Base-by-base conservation (phyloP, 2,888 invertebrate genomes). In the Apeira syringaria region DNA sequence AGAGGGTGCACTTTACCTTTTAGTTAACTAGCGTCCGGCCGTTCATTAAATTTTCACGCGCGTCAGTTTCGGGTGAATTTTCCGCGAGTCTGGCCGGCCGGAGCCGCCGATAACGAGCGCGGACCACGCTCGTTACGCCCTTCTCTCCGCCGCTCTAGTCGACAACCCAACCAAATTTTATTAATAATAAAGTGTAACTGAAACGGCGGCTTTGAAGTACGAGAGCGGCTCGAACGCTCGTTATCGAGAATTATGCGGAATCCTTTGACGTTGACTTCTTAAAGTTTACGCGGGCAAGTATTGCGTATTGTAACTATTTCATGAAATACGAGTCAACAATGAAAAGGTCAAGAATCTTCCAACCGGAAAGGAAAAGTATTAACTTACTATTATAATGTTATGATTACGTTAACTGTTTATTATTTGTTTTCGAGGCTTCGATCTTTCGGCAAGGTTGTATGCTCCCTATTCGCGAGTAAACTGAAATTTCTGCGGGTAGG, bases 41-140 rank as follows among this genome's bases (percentile, higher is more conserved):
- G 89, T 89, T 89, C 89, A 89, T 89, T 89, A 89, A 89, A 89
- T 89, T 89, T 89, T 89, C 89, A 89, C 89, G 89, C 88, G 89
- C 88, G 88, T 88, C 89, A 87, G 88, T 88, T 89, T 88, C 80
- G 86, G 86, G 75, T 82, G 74, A 88, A 88, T 87, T 89, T 89
- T 88, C 88, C 88, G 88, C 88, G 85, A 87, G 81, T 83, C 77
- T 85, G 87, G 79, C 83, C 80, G 86, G 77, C 73, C 77, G 74
- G 76, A 58, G 69, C 73, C 66, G 74, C 81, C 82, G 77, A 74
- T 78, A 79, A 78, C 78, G 74, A 78, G 75, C 62, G 64, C 68
- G 70, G 75, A 55, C 75, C 73, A 58, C 68, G 73, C 81, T 83
- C 80, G 85, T 84, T 82, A 84, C 73, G 58, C 56, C 59, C 59